Conservation (phyloP, 2,888 invertebrate species). For the Campoplex nolae region DNA sequence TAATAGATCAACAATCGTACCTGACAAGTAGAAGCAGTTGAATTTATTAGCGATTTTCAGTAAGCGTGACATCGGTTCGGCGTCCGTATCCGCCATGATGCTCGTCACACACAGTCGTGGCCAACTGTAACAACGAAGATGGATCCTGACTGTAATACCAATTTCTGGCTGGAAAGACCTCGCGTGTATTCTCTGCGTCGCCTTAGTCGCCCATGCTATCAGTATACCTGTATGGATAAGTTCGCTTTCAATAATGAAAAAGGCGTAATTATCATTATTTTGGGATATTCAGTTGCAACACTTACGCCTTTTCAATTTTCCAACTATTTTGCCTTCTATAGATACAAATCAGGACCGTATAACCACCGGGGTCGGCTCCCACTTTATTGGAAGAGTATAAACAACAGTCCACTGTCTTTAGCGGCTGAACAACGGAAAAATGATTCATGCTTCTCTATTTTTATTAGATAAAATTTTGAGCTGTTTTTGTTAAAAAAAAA, state of each 20-base stretch:
- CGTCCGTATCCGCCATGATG: constrained; percentile 84
- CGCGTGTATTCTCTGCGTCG: constrained; percentile 30
- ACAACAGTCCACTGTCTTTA: no score
- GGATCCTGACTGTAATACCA: constrained; percentile 38
- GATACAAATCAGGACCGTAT: not conserved
- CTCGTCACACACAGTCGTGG: constrained; percentile 72
- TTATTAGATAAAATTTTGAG: not conserved
- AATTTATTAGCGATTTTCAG: constrained; percentile 94
- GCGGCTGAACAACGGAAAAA: not conserved
- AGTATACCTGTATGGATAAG: constrained; percentile 19
- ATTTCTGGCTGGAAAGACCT: constrained; percentile 45
- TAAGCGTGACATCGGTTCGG: constrained; percentile 88
- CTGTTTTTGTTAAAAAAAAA: not conserved
- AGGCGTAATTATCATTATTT: constrained; percentile 6
- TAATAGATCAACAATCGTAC: constrained; percentile 85
- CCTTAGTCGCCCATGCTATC: not conserved
- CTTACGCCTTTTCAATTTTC: constrained; percentile 1
- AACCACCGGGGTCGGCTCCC: not conserved
- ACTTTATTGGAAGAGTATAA: not conserved
- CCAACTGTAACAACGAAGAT: constrained; percentile 22
- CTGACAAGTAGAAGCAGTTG: constrained; percentile 95
- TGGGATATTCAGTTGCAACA: not conserved
- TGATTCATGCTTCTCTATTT: not conserved
- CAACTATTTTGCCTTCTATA: not conserved
- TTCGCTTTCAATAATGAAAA: not conserved